Evolutionary conservation across 2,888 invertebrate genomes (phyloP), one percentile per base, ranked within the genome.

Genomic region (Pogonocherus hispidulus): DNA sequence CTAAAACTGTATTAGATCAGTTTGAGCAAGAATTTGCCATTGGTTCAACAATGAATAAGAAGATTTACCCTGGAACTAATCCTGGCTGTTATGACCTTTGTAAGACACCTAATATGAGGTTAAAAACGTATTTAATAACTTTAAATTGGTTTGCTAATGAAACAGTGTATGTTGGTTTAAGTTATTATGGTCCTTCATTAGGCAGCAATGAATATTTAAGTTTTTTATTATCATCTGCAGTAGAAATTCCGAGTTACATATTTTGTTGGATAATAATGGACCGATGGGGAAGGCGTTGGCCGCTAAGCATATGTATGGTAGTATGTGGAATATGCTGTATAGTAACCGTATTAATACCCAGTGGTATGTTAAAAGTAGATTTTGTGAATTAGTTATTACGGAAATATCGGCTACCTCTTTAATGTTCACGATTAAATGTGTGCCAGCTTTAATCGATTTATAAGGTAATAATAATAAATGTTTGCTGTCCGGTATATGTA

Each of bases 141-240:
- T 84, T 95, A 19, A 95, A 94, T 83, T 96, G 95, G 96, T 96
- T 97, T 83, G 95, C 96, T 55, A 96, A 95, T 78, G 95, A 96
- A 81, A 95, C 94, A 84, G 96, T 96, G 1, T 97, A 97, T 81
- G 93, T 97, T 16, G 97, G 97, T 0, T 87, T 97, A 41, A 96
- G 95, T 76, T 96, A 96, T 82, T 97, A 97, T 79, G 95, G 96
- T 0, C 96, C 96, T 8, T 93, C 95, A 0, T 88, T 97, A 60
- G 96, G 96, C 8, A 93, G 89, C 79, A 94, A 96, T 84, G 93
- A 95, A 79, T 95, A 96, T 85, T 88, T 96, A 79, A 96, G 95
- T 80, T 97, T 97, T 84, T 91, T 96, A 70, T 87, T 97, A 49
- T 94, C 95, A 1, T 94, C 94, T 0, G 90, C 92, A 0, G 95